Conservation (phyloP, 2,113 vertebrate genomes). For the Petrocephalus zakoni region DNA sequence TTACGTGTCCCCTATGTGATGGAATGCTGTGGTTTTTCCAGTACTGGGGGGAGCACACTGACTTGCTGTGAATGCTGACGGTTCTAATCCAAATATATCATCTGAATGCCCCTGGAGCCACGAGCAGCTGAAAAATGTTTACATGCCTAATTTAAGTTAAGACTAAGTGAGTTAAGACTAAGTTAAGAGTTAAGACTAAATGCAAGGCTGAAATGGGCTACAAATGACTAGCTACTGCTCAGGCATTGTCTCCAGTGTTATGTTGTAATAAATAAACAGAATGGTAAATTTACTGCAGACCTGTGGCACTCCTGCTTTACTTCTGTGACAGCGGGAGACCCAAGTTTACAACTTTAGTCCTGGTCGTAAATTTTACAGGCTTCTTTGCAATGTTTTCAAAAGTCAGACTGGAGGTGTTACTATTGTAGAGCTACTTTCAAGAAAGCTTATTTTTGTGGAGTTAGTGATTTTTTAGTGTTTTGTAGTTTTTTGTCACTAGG, state of each 20-base stretch:
- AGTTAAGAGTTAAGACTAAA: neutral
- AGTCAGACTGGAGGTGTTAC: too few species aligned
- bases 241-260: neutral
- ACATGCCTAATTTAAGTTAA: neutral
- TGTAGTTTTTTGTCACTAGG: neutral
- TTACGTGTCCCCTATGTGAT: neutral
- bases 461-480: neutral
- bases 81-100: neutral
- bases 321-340: neutral
- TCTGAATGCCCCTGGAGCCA: neutral
- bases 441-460: neutral
- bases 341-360: neutral
- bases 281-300: neutral
- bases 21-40: neutral
- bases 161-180: neutral
- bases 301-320: neutral
- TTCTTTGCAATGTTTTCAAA: neutral
- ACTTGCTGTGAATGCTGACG: neutral
- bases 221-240: neutral
- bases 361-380: neutral
- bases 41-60: neutral
- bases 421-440: neutral
- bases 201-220: neutral
- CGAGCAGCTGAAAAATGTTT: neutral
- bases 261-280: neutral